Evolutionary conservation across 2,797 vertebrate species (phyloP).

Genomic region (Lepidocolaptes lacrymiger): DNA sequence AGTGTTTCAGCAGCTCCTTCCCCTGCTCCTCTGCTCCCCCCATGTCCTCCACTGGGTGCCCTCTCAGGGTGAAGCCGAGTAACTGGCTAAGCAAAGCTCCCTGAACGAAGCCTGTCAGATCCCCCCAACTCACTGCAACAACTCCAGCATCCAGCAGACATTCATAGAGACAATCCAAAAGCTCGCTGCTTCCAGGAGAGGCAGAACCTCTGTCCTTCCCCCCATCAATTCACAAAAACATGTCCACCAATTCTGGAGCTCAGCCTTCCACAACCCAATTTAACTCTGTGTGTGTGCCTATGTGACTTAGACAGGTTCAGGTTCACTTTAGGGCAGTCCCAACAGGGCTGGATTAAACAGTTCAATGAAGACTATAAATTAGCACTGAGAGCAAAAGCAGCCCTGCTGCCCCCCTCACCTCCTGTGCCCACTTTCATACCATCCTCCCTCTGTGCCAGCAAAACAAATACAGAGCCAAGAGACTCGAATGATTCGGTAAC

Average conservation of each 20-base stretch:
- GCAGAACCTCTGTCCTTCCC: background rate
- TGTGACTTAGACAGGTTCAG: background rate
- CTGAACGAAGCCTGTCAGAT: background rate
- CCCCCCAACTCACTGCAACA: background rate
- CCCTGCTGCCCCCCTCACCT: background rate
- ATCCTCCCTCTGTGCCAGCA: background rate
- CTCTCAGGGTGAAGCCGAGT: background rate
- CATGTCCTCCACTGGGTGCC: accelerated
- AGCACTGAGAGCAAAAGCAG: accelerated
- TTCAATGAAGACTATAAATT: background rate
- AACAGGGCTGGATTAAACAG: background rate
- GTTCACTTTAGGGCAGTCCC: background rate
- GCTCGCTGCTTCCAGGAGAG: background rate
- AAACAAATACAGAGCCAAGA: background rate
- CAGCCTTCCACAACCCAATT: background rate
- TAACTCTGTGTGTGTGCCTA: background rate
- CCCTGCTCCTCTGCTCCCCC: background rate
- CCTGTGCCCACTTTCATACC: background rate
- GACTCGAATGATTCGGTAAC: accelerated
- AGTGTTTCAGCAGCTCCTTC: background rate
- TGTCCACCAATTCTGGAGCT: background rate
- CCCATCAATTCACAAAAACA: background rate
- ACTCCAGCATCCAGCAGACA: background rate
- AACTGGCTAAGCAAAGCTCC: background rate
- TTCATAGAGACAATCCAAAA: background rate